phyloP scores from a whole-genome alignment of 2,888 invertebrate species.

The Drosophila vallismaia region DNA sequence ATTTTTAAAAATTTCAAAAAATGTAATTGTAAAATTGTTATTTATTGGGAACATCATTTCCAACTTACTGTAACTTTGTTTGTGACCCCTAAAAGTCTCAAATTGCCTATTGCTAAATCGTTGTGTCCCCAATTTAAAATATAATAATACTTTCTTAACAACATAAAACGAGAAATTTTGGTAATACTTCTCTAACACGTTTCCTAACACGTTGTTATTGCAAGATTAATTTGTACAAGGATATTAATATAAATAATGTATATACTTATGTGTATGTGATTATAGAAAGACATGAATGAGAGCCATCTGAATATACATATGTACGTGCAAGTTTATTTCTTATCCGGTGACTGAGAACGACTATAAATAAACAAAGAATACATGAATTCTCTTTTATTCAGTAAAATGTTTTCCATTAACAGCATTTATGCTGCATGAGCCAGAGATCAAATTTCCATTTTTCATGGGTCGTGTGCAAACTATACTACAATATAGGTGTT shows the following conservation, averaged over 20 bases:
- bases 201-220: background rate
- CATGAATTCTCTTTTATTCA: conserved; percentile 50
- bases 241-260: conserved; percentile 29
- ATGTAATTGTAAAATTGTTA: too few relatives aligned
- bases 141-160: too few relatives aligned
- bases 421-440: conserved; percentile 45
- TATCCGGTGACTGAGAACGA: conserved; percentile 53
- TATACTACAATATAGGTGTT: too few relatives aligned
- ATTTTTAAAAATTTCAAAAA: too few relatives aligned
- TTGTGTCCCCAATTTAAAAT: too few relatives aligned
- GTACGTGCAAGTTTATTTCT: conserved; percentile 34
- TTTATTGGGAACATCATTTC: too few relatives aligned
- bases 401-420: conserved; percentile 54
- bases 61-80: too few relatives aligned
- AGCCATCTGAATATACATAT: conserved; percentile 3
- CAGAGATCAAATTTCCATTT: conserved; percentile 65
- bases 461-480: conserved; percentile 71
- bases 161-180: too few relatives aligned
- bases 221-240: conserved; percentile 20
- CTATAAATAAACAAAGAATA: conserved; percentile 68
- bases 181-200: background rate
- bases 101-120: too few relatives aligned
- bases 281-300: conserved; percentile 19
- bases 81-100: too few relatives aligned
- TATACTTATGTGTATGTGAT: conserved; percentile 16